A percentile compares a stretch with the other conserved stretches of the same genome.
These are phyloP conservation scores for Psephotus haematonotus DNA, from an alignment of 2,113 vertebrate species.

Conservation along the genomic window DNA sequence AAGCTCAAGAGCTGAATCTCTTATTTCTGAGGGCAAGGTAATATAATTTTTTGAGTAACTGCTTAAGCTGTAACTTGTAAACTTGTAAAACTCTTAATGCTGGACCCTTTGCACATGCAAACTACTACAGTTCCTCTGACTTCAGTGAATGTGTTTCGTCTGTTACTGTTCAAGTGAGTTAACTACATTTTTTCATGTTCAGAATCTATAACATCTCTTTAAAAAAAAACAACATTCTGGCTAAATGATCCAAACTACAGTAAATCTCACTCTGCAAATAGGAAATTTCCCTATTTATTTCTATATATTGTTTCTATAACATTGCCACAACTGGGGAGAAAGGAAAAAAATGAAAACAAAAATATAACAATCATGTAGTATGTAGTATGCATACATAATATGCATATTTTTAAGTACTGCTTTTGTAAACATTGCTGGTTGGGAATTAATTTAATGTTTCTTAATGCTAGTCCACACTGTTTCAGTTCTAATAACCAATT, in stretches of 20 bases:
- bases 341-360: neutral
- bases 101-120: neutral
- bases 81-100: neutral
- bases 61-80: neutral
- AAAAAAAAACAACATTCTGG: neutral
- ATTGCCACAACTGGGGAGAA: neutral
- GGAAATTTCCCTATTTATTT: neutral
- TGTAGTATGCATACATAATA: neutral
- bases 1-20: neutral
- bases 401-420: constrained; percentile 36
- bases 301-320: neutral
- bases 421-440: constrained; percentile 68
- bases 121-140: neutral
- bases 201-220: neutral
- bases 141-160: neutral
- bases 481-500: constrained; percentile 66
- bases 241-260: neutral
- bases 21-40: neutral
- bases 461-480: constrained; percentile 48
- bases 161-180: neutral
- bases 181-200: neutral
- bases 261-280: neutral
- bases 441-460: constrained; percentile 66
- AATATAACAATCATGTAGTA: neutral
- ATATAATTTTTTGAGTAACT: neutral